Base-by-base conservation (phyloP, 2,888 invertebrate genomes). In the Eupeodes latifasciatus region DNA sequence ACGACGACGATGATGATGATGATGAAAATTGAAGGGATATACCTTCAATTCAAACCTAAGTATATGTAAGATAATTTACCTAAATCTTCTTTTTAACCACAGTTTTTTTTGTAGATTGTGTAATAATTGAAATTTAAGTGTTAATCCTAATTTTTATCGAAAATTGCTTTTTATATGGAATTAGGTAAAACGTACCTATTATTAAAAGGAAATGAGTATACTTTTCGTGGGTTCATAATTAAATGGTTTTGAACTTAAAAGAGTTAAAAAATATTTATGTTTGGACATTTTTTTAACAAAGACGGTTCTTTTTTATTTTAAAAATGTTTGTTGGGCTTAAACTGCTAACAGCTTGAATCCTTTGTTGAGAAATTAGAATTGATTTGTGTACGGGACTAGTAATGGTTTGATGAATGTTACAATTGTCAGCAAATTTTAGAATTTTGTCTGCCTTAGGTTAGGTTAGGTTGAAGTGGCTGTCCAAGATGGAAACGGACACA, bases 11-110 rank as follows among this genome's bases (percentile, higher is more conserved):
- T 14, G 44, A 59, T 19, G 19, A 49, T 51, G 34, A 67, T 67
- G 59, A 47, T 57, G 47, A 59, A 47, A 47, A 47, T 27, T 47
- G 27, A 59, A 72, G 59, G 59, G 59, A 67, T 66, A 10, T 40
- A 40, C 40, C 40, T 40, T 4, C 27, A 27, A 27, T 19, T 4
- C 2, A 55, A 10, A 55, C 9, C 19, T 40, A 40, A 27, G 27
- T 40, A 47, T 4, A 59, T 59, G 7, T 14, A 6, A 19, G 19
- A 40, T 57, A 40, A 16, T 72, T 7, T n/a, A 5, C 57, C 44
- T n/a, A 27, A 34, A 40, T 53, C 12, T 55, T 11, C 12, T 44
- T 16, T 3, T 2, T 27, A 27, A 16, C 40, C 16, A 6, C 16
- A 36, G 0, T 3, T 5, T 11, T 40, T 40, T 51, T 62, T 10